phyloP scores from a whole-genome alignment of 2,113 vertebrate species.

The Scopus umbretta region DNA sequence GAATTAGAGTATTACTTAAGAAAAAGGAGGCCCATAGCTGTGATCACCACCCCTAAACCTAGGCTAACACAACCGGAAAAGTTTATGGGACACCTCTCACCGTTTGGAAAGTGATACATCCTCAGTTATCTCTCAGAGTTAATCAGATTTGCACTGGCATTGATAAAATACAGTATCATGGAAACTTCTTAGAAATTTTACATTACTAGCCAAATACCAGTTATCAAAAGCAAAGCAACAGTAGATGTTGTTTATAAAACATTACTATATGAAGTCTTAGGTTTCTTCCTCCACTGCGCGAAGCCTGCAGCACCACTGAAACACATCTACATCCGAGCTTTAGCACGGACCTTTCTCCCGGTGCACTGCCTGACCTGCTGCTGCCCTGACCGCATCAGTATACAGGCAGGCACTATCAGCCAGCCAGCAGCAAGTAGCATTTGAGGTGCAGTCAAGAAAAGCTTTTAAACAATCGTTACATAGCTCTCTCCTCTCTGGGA shows the following conservation, averaged over 20 bases:
- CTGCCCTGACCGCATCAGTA: neutral
- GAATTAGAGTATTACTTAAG: slow-evolving; percentile 35
- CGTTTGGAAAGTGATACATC: neutral
- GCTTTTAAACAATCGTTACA: neutral
- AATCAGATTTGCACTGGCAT: neutral
- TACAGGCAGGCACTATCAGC: neutral
- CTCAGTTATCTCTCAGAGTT: neutral
- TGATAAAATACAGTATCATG: neutral
- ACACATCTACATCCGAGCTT: neutral
- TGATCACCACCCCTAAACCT: neutral
- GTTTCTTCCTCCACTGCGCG: no score
- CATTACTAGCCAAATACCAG: neutral
- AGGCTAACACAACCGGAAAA: neutral
- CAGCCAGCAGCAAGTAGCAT: neutral
- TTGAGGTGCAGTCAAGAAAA: neutral
- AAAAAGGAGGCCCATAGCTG: neutral
- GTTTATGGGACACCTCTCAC: neutral
- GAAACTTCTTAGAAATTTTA: neutral
- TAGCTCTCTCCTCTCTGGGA: neutral
- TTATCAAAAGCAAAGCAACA: neutral
- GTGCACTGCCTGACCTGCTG: neutral
- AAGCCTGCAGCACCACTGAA: neutral
- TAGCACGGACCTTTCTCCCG: fast-evolving
- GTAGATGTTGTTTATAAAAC: neutral
- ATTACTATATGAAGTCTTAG: neutral